These are phyloP conservation scores for Ceuthmochares aereus DNA, from an alignment of 2,113 vertebrate genomes.

Conservation along the genomic window DNA sequence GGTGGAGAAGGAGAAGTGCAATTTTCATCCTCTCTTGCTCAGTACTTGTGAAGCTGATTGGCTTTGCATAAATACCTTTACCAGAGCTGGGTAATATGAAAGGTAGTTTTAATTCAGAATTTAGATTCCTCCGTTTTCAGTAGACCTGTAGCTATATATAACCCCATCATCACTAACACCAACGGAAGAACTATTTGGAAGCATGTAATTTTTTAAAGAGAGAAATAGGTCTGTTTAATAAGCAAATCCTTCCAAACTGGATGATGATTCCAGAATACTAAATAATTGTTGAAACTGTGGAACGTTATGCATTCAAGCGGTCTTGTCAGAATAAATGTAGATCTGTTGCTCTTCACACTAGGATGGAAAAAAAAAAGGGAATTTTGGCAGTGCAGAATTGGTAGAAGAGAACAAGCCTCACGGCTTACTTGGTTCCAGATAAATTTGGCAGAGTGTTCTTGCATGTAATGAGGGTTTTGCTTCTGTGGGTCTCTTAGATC, in stretches of 20 bases:
- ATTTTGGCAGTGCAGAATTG: slow-evolving; percentile 40
- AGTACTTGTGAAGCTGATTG: background rate
- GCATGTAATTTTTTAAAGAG: background rate
- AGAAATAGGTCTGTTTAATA: background rate
- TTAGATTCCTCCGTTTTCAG: background rate
- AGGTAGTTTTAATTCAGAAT: background rate
- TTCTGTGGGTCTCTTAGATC: background rate
- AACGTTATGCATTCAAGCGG: slow-evolving; percentile 15
- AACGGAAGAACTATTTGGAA: background rate
- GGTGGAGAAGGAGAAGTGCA: background rate
- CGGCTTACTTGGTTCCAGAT: slow-evolving; percentile 52
- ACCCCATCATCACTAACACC: background rate
- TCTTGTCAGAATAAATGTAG: slow-evolving; percentile 52
- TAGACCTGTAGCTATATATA: background rate
- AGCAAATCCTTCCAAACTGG: slow-evolving; percentile 5
- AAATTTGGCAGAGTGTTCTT: slow-evolving; percentile 8
- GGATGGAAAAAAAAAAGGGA: background rate
- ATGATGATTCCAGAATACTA: slow-evolving; percentile 27
- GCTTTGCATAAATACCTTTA: background rate
- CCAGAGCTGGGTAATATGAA: background rate
- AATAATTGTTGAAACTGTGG: slow-evolving; percentile 40
- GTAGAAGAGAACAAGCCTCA: background rate
- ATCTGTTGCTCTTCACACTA: slow-evolving; percentile 34
- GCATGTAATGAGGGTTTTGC: background rate
- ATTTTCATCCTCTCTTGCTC: background rate